Evolutionary conservation across 2,888 invertebrate genomes (phyloP).

Genomic region (Callinectes sapidus): DNA sequence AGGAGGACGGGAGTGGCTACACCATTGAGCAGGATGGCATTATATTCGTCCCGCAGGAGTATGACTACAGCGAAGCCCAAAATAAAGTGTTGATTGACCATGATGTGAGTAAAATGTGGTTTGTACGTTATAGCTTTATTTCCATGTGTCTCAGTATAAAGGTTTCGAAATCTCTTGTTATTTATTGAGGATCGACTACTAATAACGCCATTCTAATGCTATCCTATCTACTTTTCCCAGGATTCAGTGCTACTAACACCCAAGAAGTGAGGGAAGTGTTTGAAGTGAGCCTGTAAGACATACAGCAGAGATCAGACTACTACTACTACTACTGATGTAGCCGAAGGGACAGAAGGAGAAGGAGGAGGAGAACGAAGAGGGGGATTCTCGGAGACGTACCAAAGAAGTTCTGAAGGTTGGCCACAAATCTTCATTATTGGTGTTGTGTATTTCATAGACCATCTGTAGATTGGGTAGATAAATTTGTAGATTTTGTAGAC

Average conservation of each 20-base stretch:
- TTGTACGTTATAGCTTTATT: not conserved
- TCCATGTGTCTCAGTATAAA: not conserved
- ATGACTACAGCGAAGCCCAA: constrained; percentile 37
- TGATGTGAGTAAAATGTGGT: constrained; percentile 58
- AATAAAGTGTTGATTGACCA: constrained; percentile 38
- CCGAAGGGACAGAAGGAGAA: not conserved
- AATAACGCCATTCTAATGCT: not conserved
- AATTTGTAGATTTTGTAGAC: not conserved
- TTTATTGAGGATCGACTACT: constrained; percentile 42
- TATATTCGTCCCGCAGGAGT: constrained; percentile 49
- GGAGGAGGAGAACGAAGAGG: not conserved
- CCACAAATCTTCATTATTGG: not conserved
- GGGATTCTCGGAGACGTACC: not conserved
- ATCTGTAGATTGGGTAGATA: not conserved
- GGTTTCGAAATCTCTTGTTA: not conserved
- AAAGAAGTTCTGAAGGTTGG: constrained; percentile 7
- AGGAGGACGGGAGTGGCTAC: constrained; percentile 58
- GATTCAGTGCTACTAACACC: constrained; percentile 53
- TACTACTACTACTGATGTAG: not conserved
- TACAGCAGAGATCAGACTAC: not conserved
- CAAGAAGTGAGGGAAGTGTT: constrained; percentile 40
- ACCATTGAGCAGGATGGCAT: constrained; percentile 58
- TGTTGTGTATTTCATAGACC: not conserved
- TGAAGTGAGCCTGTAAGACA: not conserved
- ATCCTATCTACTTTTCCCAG: not conserved